phyloP scores from a whole-genome alignment of 2,888 invertebrate genomes.

The Pilophorus perplexus region DNA sequence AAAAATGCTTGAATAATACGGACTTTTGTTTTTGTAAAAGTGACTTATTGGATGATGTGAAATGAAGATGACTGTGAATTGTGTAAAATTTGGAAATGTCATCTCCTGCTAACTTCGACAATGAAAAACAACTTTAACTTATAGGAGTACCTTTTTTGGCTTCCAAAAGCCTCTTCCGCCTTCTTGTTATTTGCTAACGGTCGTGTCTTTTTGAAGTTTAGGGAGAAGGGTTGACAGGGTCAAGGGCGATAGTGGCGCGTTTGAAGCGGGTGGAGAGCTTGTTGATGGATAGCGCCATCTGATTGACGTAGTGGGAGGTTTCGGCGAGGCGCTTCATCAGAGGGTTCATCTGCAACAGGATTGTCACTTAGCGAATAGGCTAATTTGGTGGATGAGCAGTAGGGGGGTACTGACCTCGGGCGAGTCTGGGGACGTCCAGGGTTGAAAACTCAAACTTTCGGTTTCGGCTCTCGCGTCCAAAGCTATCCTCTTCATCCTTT shows the following conservation, averaged over 20 bases:
- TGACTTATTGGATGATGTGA: no score
- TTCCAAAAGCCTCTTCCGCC: no score
- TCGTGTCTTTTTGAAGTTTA: no score
- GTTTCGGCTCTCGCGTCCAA: slow-evolving; percentile 14
- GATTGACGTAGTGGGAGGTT: slow-evolving; percentile 22
- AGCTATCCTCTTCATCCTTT: slow-evolving; percentile 15
- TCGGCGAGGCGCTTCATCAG: slow-evolving; percentile 22
- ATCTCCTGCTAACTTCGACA: no score
- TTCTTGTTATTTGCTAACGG: no score
- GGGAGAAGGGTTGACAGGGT: neutral
- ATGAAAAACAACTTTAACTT: no score
- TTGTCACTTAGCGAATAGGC: neutral
- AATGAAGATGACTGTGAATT: no score
- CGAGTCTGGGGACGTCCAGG: slow-evolving; percentile 16
- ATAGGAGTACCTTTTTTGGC: no score
- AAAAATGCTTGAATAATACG: no score
- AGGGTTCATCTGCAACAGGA: slow-evolving; percentile 11
- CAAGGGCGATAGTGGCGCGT: neutral
- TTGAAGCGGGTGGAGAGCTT: slow-evolving; percentile 1
- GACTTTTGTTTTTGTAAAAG: no score
- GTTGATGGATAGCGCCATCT: slow-evolving; percentile 1
- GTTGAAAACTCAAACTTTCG: slow-evolving; percentile 22
- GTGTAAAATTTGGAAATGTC: no score
- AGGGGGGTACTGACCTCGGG: neutral
- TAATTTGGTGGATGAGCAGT: neutral